Conservation (phyloP, 2,797 vertebrate species). For the Smutsia temminckii region DNA sequence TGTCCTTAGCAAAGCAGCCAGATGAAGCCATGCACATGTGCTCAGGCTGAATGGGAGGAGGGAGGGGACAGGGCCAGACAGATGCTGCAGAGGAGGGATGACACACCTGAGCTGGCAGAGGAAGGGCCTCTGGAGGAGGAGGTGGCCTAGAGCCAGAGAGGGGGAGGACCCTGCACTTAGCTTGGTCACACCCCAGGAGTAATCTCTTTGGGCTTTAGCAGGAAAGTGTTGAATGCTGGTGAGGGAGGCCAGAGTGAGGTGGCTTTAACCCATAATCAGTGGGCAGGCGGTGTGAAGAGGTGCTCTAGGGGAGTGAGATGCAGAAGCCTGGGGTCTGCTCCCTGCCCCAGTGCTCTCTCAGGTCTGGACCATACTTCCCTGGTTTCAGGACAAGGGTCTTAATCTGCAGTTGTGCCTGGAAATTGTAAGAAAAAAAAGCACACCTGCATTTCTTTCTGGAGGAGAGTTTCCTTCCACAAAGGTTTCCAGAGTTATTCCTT, state of each 20-base stretch:
- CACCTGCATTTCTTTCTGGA: neutral
- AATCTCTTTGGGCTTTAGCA: neutral
- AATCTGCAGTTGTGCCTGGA: neutral
- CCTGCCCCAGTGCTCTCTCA: neutral
- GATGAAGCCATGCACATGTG: neutral
- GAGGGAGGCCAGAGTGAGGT: neutral
- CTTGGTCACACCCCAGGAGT: neutral
- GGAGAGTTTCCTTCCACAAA: neutral
- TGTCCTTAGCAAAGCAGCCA: neutral
- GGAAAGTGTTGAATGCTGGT: rapidly evolving
- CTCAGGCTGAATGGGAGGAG: neutral
- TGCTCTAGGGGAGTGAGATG: neutral
- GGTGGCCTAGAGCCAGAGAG: neutral
- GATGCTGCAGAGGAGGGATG: neutral
- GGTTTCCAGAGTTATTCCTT: neutral
- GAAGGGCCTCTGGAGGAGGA: too few species aligned
- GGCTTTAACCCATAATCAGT: neutral
- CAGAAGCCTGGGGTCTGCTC: rapidly evolving
- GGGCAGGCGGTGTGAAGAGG: neutral
- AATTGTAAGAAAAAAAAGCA: neutral
- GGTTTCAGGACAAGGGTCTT: neutral
- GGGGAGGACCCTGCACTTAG: neutral
- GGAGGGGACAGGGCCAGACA: rapidly evolving
- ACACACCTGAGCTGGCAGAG: neutral
- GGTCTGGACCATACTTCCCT: neutral